Evolutionary conservation across 2,888 invertebrate genomes (phyloP), one percentile per base, ranked within the genome.

Genomic region (Brachylomia viminalis): DNA sequence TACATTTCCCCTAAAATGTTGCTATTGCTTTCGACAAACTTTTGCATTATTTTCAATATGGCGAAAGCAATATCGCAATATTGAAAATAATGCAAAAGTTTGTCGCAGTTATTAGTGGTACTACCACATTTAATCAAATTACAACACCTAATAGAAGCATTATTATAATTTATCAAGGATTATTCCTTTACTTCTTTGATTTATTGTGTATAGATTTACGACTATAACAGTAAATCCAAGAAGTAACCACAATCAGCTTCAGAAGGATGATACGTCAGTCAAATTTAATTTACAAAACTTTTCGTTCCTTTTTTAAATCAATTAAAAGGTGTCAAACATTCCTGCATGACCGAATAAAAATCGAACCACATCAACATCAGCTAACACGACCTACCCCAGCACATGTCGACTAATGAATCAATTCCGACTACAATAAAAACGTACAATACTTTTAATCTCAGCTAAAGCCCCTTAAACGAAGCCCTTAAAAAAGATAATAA

Each of bases 401-500:
- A 88, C 68, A 82, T 86, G 87, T 85, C 73, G 74, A 76, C 81
- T 82, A 88, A 86, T 86, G 87, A 89, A 87, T 89, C 83, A 85
- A 89, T 86, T 83, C 82, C 73, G 75, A 85, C 72, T 77, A 89
- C 89, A 88, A 89, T 87, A 87, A 84, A 87, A 88, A 42, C 75
- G 79, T 85, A 88, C 88, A 88, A 88, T 88, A 87, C 80, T 86
- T 88, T 88, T 88, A 90, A 92, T 88, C 87, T 88, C 83, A 67
- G 80, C 85, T 88, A 89, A 89, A 87, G 87, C 83, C 77, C 87
- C 88, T 86, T 88, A 89, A 88, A 86, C 86, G 89, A 75, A 77
- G 83, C 88, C 88, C 87, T 88, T 84, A 84, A 87, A 90, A 87
- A 87, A 85, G 82, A 89, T 90, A 91, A 92, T 91, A 89, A 90